A percentile compares a stretch with the other conserved stretches of the same genome.
Evolutionary conservation across 2,888 invertebrate genomes (phyloP).

Genomic region (Artemia sinica): DNA sequence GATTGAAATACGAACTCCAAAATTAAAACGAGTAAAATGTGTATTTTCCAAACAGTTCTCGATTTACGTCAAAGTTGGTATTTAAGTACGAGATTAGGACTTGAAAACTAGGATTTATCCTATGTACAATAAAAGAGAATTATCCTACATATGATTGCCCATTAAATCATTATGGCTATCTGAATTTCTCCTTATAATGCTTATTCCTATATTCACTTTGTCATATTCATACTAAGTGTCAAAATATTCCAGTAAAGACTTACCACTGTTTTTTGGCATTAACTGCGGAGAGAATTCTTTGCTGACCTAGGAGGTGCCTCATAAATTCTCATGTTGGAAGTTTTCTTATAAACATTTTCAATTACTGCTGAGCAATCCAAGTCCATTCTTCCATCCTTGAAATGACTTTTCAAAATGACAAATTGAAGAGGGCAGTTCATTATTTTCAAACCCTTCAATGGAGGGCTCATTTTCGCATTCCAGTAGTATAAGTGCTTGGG

Average conservation of each 20-base stretch:
- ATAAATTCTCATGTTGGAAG: conserved; percentile 1
- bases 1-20: too few species aligned
- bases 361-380: conserved; percentile 2
- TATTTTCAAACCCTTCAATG: background rate
- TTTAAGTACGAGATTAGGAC: too few species aligned
- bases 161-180: too few species aligned
- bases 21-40: too few species aligned
- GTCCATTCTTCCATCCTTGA: background rate
- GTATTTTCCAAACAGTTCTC: too few species aligned
- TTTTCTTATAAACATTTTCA: conserved; percentile 7
- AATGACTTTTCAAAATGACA: background rate
- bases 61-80: too few species aligned
- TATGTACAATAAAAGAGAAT: too few species aligned
- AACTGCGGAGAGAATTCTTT: conserved; percentile 1
- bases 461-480: background rate
- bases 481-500: conserved; percentile 1
- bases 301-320: background rate
- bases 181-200: too few species aligned
- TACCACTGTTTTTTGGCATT: conserved; percentile 2
- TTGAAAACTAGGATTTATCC: too few species aligned
- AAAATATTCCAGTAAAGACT: background rate
- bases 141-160: too few species aligned
- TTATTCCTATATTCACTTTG: too few species aligned
- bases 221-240: too few species aligned
- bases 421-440: conserved; percentile 5